phyloP scores from a whole-genome alignment of 2,797 vertebrate genomes.

The Anabacerthia variegaticeps region DNA sequence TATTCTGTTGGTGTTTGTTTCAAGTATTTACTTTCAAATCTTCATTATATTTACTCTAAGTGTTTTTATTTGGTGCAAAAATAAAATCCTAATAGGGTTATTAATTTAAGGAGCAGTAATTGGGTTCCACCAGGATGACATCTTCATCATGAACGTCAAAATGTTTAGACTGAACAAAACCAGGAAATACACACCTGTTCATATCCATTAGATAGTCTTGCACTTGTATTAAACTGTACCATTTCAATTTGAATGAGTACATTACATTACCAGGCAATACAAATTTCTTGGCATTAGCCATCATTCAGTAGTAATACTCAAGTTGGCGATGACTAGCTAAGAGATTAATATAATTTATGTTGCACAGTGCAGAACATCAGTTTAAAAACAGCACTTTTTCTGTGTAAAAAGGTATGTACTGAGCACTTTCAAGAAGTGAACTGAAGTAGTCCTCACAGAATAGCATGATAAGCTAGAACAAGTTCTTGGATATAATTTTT shows the following conservation, averaged over 20 bases:
- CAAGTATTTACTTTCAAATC: background rate
- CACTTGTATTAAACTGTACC: background rate
- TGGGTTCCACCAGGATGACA: background rate
- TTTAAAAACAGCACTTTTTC: background rate
- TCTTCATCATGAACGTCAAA: background rate
- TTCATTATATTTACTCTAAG: background rate
- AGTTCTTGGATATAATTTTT: background rate
- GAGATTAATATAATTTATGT: constrained; percentile 24
- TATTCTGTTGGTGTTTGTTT: background rate
- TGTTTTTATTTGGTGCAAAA: background rate
- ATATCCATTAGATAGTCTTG: background rate
- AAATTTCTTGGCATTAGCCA: background rate
- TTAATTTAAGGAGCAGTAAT: background rate
- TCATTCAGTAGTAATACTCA: constrained; percentile 1
- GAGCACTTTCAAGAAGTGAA: constrained; percentile 7
- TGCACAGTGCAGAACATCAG: background rate
- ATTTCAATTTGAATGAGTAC: background rate
- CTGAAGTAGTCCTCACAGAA: background rate
- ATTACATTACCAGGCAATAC: background rate
- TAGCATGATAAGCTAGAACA: background rate
- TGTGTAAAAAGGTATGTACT: background rate
- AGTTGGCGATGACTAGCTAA: background rate
- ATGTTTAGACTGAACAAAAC: background rate
- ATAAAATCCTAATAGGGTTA: background rate
- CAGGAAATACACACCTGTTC: background rate